Conservation (phyloP, 2,888 invertebrate species). For the Melinaea menophilus region DNA sequence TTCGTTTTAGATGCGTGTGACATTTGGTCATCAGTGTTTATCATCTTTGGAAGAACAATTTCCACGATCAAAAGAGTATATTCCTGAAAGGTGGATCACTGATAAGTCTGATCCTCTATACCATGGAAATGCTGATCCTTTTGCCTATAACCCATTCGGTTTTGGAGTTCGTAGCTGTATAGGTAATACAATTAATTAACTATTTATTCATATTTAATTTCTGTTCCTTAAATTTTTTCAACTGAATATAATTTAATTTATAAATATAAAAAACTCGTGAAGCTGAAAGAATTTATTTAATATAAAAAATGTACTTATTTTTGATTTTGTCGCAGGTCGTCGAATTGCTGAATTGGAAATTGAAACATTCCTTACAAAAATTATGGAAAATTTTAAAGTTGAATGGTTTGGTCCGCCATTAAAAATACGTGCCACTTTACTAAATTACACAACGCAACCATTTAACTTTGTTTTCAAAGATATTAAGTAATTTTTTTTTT, state of each 20-base stretch:
- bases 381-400: conserved; percentile 44
- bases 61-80: conserved; percentile 77
- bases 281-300: neutral
- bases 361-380: conserved; percentile 51
- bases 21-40: conserved; percentile 77
- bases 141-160: conserved; percentile 81
- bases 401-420: conserved; percentile 52
- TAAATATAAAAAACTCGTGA: no score
- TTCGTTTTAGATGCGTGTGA: conserved; percentile 39
- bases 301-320: neutral
- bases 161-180: conserved; percentile 83
- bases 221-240: neutral
- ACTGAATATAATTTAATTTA: no score
- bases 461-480: conserved; percentile 59
- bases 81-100: conserved; percentile 86
- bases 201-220: neutral
- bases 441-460: conserved; percentile 53
- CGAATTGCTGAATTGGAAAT: conserved; percentile 79
- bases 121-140: conserved; percentile 76
- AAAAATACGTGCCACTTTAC: conserved; percentile 37
- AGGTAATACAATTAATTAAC: conserved; percentile 54
- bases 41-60: conserved; percentile 82
- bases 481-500: conserved; percentile 30
- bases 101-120: conserved; percentile 53
- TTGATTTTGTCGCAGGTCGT: conserved; percentile 52